Conservation (phyloP, 2,888 invertebrate genomes). For the Danaus chrysippus region DNA sequence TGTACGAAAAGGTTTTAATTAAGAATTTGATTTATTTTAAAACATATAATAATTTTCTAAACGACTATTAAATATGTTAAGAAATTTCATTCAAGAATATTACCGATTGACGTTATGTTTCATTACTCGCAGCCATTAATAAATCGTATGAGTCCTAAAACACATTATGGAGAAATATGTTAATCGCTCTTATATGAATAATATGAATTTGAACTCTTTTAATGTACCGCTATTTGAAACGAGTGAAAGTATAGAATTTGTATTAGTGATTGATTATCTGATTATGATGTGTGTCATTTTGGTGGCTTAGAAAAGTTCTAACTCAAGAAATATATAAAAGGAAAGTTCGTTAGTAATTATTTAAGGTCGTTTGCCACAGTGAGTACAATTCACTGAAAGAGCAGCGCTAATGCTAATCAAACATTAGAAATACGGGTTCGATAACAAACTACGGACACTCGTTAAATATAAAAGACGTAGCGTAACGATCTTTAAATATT, state of each 20-base stretch:
- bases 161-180: neutral
- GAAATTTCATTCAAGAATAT: neutral
- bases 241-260: neutral
- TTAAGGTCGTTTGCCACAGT: neutral
- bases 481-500: neutral
- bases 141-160: neutral
- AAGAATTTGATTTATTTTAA: too few relatives aligned
- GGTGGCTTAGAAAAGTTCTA: neutral
- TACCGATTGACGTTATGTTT: neutral
- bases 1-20: too few relatives aligned
- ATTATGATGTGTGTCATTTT: neutral
- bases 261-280: neutral
- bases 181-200: neutral
- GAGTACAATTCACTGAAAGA: neutral
- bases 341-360: too few relatives aligned
- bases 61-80: neutral
- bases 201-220: neutral
- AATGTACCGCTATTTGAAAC: neutral
- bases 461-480: neutral
- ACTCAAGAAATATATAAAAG: too few relatives aligned
- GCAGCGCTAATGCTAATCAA: slow-evolving; percentile 22
- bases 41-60: neutral
- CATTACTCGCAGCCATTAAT: neutral
- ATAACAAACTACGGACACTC: neutral
- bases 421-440: slow-evolving; percentile 23